phyloP scores from a whole-genome alignment of 2,888 invertebrate genomes.

The Celastrina argiolus region DNA sequence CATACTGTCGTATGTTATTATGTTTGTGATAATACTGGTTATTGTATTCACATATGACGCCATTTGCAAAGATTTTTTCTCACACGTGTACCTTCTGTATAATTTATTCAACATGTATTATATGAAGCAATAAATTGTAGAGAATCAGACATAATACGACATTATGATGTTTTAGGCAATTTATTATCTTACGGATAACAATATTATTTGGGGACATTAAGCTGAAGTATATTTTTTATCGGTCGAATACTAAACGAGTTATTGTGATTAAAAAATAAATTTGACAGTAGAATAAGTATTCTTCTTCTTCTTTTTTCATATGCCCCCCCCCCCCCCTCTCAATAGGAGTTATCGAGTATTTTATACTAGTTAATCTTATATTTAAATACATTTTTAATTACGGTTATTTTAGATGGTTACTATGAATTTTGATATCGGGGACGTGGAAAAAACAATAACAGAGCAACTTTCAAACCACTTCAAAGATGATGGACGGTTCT shows the following conservation, averaged over 20 bases:
- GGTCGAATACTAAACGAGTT: not conserved
- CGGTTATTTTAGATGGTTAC: not conserved
- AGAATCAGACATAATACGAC: not conserved
- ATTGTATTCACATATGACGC: not conserved
- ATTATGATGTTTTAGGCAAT: not conserved
- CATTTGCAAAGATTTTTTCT: constrained; percentile 7
- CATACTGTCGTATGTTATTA: constrained; percentile 11
- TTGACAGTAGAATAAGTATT: not conserved
- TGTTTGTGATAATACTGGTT: not conserved
- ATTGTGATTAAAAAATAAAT: not conserved
- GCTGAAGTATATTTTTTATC: not conserved
- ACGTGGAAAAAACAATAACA: not conserved
- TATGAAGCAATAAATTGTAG: not conserved
- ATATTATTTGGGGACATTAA: not conserved
- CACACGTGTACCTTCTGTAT: not conserved
- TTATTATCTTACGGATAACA: not conserved
- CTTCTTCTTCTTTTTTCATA: no score
- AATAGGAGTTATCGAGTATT: no score
- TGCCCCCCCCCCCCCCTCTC: no score
- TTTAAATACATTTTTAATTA: no score
- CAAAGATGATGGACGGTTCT: constrained; percentile 10
- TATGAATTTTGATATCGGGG: not conserved
- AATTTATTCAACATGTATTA: not conserved
- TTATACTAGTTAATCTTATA: no score
- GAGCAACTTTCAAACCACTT: constrained; percentile 4